Conservation (phyloP, 2,888 invertebrate species). For the Aspidapion aeneum region DNA sequence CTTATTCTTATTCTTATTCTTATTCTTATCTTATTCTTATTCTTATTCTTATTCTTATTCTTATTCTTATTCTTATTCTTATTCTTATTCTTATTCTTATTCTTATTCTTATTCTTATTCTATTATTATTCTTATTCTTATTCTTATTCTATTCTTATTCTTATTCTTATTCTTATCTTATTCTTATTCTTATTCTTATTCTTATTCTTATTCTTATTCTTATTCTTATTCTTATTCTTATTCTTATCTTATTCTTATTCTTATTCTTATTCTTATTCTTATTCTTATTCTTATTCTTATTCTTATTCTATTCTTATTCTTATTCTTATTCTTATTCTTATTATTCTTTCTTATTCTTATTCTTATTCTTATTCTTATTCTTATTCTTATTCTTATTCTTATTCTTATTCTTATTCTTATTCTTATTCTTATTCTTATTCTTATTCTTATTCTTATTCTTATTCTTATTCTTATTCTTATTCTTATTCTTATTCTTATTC, state of each 20-base stretch:
- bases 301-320: too few relatives aligned
- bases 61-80: neutral
- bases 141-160: neutral
- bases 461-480: neutral
- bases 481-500: too few relatives aligned
- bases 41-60: neutral
- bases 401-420: too few relatives aligned
- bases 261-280: neutral
- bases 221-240: neutral
- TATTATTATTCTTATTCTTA: neutral
- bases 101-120: neutral
- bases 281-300: too few relatives aligned
- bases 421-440: neutral
- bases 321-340: too few relatives aligned
- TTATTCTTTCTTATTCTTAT: neutral
- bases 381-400: neutral
- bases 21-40: neutral
- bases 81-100: neutral
- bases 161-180: neutral
- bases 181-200: neutral
- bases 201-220: neutral
- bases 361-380: neutral
- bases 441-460: neutral
- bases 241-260: neutral
- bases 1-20: neutral